Percentiles rank a stretch among this genome's conserved stretches.
Conservation (phyloP, 2,888 invertebrate species). For the Drosophila diplacantha region DNA sequence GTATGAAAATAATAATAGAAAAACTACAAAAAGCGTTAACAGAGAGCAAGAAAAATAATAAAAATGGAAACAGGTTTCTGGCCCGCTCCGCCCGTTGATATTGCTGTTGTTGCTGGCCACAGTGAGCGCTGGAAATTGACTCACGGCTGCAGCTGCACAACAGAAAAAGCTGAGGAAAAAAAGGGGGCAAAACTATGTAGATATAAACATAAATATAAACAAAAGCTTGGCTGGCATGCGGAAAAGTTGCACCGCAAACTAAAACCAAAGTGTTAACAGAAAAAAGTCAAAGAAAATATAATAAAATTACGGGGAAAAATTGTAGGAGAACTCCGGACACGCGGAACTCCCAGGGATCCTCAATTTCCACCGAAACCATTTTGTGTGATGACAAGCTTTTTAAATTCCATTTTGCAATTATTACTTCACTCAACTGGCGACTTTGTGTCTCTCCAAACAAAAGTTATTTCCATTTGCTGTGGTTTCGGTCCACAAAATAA, state of each 20-base stretch:
- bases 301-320: not conserved
- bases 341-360: constrained; percentile 1
- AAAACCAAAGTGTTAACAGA: constrained; percentile 4
- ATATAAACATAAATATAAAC: constrained; percentile 12
- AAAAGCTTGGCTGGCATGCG: constrained; percentile 5
- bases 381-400: constrained; percentile 1
- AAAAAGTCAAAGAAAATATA: not conserved
- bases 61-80: constrained; percentile 30
- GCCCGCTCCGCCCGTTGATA: constrained; percentile 18
- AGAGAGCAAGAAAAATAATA: constrained; percentile 21
- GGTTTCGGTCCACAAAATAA: constrained; percentile 9
- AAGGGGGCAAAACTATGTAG: not conserved
- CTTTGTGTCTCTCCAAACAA: constrained; percentile 9
- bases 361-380: constrained; percentile 5
- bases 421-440: constrained; percentile 4
- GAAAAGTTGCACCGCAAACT: constrained; percentile 2
- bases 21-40: constrained; percentile 14
- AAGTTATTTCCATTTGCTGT: constrained; percentile 24
- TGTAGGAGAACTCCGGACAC: not conserved
- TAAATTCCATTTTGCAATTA: constrained; percentile 10
- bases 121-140: constrained; percentile 30
- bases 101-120: constrained; percentile 6
- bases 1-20: constrained; percentile 19
- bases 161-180: not conserved
- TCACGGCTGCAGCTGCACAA: constrained; percentile 18